phyloP scores from a whole-genome alignment of 2,888 invertebrate species.

The Lamellibrachia satsuma region DNA sequence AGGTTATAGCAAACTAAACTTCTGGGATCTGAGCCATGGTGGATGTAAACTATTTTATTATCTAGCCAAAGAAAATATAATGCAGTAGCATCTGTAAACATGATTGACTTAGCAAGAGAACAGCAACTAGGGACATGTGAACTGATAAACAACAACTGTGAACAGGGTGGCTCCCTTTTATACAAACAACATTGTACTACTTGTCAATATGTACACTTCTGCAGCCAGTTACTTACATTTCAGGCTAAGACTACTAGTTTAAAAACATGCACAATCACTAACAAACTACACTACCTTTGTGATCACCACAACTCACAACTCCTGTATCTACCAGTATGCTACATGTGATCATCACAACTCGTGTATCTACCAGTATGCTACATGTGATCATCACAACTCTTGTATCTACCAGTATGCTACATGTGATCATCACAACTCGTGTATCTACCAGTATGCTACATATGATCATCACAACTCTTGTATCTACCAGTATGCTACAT shows the following conservation, averaged over 20 bases:
- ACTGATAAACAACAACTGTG: not conserved
- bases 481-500: no score
- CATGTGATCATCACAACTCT: no score
- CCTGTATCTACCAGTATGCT: not conserved
- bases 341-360: no score
- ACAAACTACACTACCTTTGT: not conserved
- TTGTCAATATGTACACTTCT: constrained; percentile 10
- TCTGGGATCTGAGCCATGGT: not conserved
- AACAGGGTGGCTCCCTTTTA: not conserved
- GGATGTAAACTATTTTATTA: not conserved
- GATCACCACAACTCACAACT: not conserved
- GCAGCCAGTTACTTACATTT: constrained; percentile 1
- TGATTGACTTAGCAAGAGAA: not conserved
- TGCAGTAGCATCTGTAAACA: not conserved
- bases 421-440: no score
- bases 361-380: no score
- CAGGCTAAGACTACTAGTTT: not conserved
- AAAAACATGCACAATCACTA: not conserved
- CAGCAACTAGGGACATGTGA: not conserved
- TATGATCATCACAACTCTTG: no score
- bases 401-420: no score
- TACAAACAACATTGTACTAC: constrained; percentile 8
- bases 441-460: no score
- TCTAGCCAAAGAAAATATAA: not conserved
- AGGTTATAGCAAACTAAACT: not conserved